Percentiles rank a stretch among this genome's conserved stretches.
Evolutionary conservation across 2,113 vertebrate genomes (phyloP).

Genomic region (Cryptotis parvus): DNA sequence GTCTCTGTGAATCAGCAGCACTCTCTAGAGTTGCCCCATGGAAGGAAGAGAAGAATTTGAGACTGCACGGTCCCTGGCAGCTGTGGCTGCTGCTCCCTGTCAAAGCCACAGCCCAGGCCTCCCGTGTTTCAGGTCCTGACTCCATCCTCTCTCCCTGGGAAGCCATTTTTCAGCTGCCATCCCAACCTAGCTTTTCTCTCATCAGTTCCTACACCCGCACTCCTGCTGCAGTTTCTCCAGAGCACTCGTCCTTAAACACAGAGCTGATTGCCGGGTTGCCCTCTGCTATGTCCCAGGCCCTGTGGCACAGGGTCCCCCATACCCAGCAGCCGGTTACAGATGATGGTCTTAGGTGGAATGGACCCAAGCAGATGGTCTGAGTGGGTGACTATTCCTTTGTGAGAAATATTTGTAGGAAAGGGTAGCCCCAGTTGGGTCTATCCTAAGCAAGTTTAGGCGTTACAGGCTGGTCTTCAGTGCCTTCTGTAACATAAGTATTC

Average conservation of each 20-base stretch:
- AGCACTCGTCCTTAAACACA: background rate
- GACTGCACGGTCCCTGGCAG: fast-evolving
- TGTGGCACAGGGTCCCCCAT: background rate
- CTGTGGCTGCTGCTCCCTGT: background rate
- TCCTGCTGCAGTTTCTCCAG: background rate
- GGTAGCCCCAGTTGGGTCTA: background rate
- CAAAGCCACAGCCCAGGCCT: background rate
- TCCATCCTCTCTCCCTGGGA: background rate
- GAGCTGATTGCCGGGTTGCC: background rate
- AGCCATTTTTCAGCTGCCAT: background rate
- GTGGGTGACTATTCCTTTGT: constrained; percentile 16
- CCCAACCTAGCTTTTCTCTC: background rate
- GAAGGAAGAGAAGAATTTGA: background rate
- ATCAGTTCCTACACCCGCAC: background rate
- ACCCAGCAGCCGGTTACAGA: background rate
- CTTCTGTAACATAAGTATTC: constrained; percentile 12
- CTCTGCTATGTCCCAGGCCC: background rate
- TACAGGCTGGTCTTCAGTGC: background rate
- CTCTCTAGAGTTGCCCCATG: background rate
- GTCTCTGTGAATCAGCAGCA: background rate
- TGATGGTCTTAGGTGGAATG: background rate
- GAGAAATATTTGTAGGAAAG: constrained; percentile 19
- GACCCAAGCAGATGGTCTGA: background rate
- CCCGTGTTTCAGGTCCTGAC: background rate
- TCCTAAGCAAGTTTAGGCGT: background rate